Evolutionary conservation across 2,797 vertebrate species (phyloP).

Genomic region (Lindbergichthys nudifrons): DNA sequence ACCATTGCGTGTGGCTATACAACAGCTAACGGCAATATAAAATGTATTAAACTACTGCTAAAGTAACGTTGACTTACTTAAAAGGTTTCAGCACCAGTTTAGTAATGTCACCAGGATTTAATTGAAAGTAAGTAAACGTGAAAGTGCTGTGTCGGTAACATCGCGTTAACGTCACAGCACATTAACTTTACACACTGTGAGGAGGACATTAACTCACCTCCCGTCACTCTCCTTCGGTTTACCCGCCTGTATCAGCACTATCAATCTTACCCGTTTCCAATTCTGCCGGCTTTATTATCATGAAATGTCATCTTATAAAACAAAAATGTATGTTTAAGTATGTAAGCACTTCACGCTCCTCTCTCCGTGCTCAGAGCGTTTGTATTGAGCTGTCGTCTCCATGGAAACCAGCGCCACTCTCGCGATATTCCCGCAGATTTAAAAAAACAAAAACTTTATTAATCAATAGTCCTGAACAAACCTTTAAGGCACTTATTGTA

Average conservation of each 20-base stretch:
- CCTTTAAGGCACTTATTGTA: no score
- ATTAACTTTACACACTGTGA: background rate
- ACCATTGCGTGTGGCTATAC: no score
- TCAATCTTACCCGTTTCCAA: background rate
- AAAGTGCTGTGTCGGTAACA: background rate
- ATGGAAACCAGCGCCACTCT: conserved; percentile 49
- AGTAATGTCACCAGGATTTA: background rate
- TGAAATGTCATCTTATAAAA: background rate
- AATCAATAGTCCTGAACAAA: no score
- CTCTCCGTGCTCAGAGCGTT: background rate
- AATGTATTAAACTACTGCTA: background rate
- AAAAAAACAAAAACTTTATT: no score
- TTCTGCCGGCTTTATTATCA: background rate
- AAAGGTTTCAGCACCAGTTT: background rate
- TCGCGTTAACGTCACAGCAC: background rate
- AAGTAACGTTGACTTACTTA: background rate
- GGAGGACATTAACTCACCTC: conserved; percentile 27
- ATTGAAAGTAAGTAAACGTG: background rate
- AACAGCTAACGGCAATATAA: background rate
- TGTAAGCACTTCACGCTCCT: background rate
- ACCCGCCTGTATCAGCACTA: background rate
- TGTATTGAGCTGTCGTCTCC: conserved; percentile 62
- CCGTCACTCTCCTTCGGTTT: background rate
- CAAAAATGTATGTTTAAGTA: background rate
- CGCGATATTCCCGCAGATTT: conserved; percentile 54